Evolutionary conservation across 2,888 invertebrate genomes (phyloP), one percentile per base, ranked within the genome.

Genomic region (Acholoe squamosa): DNA sequence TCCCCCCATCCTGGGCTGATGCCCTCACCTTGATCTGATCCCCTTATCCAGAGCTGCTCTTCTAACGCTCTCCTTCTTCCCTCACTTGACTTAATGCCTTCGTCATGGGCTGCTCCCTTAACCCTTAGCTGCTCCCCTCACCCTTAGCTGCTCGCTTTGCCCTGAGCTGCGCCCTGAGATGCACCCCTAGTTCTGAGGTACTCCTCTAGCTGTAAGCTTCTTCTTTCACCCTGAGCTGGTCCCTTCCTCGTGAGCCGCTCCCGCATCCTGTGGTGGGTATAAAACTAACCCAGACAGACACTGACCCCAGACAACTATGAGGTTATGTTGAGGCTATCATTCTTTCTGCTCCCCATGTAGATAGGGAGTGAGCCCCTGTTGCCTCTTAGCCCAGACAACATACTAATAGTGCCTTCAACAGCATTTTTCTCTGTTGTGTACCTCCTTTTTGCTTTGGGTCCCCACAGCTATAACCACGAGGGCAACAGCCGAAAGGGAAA

Each of bases 311-410:
- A 71, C 71, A 71, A 28, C 71, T 28, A 28, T 28, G 3, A 28
- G 71, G 71, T 71, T 71, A 71, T 71, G 71, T 71, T 71, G 71
- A 71, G 71, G 28, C 71, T 71, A 25, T 71, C 16, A 71, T 71
- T 28, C 80, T 80, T 43, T 43, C 43, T 43, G 43, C 43, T 43
- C 43, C 43, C 43, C 43, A 43, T 43, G 43, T 43, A 43, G 43
- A 43, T 43, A 43, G 43, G 43, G 43, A 43, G 43, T 43, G 5
- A 43, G 43, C 3, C 43, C 43, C 43, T 43, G 43, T 43, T 7
- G 43, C 43, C 43, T 10, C 43, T 43, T 10, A 43, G 5, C 43
- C 43, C 43, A 43, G 43, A 43, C 43, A 43, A 43, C 43, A 43
- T 43, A 10, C 10, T 43, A 3, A 43, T 10, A 43, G 43, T 43